Conservation (phyloP, 2,888 invertebrate species). For the Tubulanus polymorphus region DNA sequence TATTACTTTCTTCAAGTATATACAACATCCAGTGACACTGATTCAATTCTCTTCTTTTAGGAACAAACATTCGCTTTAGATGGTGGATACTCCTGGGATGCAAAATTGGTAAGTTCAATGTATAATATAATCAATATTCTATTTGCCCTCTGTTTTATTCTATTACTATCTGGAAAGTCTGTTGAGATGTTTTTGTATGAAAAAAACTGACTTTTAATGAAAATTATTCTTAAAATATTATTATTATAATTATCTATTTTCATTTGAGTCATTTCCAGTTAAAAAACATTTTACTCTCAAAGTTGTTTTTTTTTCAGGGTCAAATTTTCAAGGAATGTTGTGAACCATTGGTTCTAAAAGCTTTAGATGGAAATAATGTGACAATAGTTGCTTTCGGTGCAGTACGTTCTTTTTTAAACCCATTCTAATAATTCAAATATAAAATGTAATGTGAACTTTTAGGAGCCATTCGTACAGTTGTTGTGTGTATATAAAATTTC, state of each 20-base stretch:
- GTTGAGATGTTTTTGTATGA: too few species aligned
- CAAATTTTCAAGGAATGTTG: slow-evolving; percentile 38
- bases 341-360: slow-evolving; percentile 37
- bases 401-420: slow-evolving; percentile 29
- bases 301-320: slow-evolving; percentile 22
- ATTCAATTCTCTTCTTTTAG: slow-evolving; percentile 22
- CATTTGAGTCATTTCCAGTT: background rate
- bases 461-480: too few species aligned
- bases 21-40: background rate
- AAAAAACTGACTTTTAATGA: too few species aligned
- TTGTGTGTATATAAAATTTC: too few species aligned
- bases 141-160: background rate
- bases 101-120: slow-evolving; percentile 32
- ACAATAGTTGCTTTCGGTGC: slow-evolving; percentile 40
- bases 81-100: slow-evolving; percentile 32
- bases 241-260: background rate
- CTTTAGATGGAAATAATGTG: slow-evolving; percentile 44
- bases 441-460: too few species aligned
- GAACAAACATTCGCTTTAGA: slow-evolving; percentile 40
- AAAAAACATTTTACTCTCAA: background rate
- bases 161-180: too few species aligned
- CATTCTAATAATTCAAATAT: too few species aligned
- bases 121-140: background rate
- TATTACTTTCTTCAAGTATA: too few species aligned
- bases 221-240: slow-evolving; percentile 3